These are phyloP conservation scores for Streptopelia turtur DNA, from an alignment of 2,797 vertebrate genomes.

Conservation along the genomic window DNA sequence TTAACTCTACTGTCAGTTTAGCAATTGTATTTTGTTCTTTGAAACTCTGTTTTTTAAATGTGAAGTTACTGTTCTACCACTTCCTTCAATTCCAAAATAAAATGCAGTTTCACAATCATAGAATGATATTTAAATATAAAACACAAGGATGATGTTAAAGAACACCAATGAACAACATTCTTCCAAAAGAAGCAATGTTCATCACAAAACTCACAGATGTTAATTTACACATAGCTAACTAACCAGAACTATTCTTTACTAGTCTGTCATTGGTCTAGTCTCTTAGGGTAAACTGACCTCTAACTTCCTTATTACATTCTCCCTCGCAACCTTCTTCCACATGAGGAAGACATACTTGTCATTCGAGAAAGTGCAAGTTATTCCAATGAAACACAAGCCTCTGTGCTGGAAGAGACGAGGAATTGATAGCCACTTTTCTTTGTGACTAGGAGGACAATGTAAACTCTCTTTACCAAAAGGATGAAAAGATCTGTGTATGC, in stretches of 20 bases:
- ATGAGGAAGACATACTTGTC: background rate
- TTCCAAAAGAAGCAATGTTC: background rate
- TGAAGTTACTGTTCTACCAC: background rate
- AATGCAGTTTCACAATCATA: background rate
- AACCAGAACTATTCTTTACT: background rate
- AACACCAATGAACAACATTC: background rate
- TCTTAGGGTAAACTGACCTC: background rate
- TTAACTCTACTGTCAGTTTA: background rate
- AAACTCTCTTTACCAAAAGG: background rate
- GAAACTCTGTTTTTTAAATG: background rate
- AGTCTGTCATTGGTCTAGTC: background rate
- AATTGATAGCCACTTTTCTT: background rate
- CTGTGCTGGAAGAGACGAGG: background rate
- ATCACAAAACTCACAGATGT: background rate
- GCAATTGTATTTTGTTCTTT: background rate
- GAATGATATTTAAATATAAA: background rate
- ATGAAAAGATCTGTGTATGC: background rate
- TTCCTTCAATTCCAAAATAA: background rate
- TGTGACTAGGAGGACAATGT: background rate
- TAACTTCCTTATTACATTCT: background rate
- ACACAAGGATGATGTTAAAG: background rate
- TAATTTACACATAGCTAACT: background rate
- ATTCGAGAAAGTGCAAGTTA: background rate
- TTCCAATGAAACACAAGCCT: background rate
- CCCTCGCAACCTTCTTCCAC: background rate